phyloP scores from a whole-genome alignment of 2,113 vertebrate species.

The Apteryx owenii region DNA sequence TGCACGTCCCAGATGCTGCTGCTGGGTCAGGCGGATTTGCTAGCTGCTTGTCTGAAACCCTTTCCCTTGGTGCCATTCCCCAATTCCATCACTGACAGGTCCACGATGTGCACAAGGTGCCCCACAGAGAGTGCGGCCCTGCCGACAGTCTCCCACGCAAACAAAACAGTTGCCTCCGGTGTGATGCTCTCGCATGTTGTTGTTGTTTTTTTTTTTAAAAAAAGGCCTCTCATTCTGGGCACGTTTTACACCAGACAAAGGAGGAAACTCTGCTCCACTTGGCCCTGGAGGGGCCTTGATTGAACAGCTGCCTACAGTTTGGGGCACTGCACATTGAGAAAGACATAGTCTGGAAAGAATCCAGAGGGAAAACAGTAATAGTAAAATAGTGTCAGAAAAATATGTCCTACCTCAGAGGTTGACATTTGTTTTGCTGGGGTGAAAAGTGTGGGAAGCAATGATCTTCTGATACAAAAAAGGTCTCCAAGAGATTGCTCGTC shows the following conservation, averaged over 20 bases:
- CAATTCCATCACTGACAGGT: background rate
- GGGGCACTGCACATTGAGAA: background rate
- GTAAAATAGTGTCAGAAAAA: background rate
- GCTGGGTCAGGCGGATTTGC: background rate
- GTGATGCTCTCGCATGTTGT: background rate
- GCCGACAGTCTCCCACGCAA: rapidly evolving
- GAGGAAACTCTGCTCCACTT: background rate
- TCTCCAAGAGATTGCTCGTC: background rate
- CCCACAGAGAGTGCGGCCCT: background rate
- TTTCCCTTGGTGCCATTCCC: background rate
- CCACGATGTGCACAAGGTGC: rapidly evolving
- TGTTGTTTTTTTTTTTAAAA: background rate
- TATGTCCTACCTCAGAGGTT: background rate
- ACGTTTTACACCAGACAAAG: background rate
- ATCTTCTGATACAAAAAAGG: background rate
- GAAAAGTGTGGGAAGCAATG: background rate
- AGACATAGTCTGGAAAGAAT: background rate
- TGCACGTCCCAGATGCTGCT: rapidly evolving
- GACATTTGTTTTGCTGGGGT: background rate
- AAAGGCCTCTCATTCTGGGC: background rate
- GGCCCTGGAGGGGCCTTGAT: background rate
- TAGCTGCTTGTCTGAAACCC: background rate
- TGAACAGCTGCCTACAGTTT: background rate
- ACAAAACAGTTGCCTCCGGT: rapidly evolving
- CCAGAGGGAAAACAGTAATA: background rate